Percentiles rank a stretch among this genome's conserved stretches.
phyloP scores from a whole-genome alignment of 1,140 invertebrate genomes.

The Apocrypta bakeri region DNA sequence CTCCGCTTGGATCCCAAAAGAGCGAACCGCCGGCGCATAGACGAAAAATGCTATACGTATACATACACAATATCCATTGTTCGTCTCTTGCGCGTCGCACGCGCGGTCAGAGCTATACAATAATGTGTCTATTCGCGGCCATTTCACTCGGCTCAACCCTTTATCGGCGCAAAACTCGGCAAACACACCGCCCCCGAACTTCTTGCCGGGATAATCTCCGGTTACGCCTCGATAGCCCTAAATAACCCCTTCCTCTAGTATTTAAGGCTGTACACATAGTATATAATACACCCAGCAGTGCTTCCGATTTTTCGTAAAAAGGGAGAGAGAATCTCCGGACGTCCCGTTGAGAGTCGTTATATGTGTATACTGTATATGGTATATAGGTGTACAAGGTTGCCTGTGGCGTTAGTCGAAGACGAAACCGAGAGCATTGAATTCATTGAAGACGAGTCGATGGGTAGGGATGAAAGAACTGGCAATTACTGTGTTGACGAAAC shows the following conservation, averaged over 20 bases:
- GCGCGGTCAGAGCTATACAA: neutral
- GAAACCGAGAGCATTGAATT: neutral
- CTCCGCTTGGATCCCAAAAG: too few relatives aligned
- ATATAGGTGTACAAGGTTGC: too few relatives aligned
- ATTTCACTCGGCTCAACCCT: conserved; percentile 9
- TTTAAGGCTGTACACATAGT: neutral
- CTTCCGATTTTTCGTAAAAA: conserved; percentile 18
- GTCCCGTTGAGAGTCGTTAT: neutral
- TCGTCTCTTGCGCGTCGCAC: neutral
- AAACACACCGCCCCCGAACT: neutral
- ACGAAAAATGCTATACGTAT: too few relatives aligned
- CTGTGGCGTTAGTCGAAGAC: neutral
- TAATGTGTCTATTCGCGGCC: neutral
- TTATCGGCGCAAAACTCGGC: conserved; percentile 20
- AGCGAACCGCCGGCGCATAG: too few relatives aligned
- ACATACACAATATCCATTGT: too few relatives aligned
- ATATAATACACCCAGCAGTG: neutral
- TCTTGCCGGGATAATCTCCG: conserved; percentile 27
- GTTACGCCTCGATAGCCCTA: conserved; percentile 17
- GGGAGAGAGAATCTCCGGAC: neutral
- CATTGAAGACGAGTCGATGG: neutral
- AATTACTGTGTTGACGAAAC: conserved; percentile 10
- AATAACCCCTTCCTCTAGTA: neutral
- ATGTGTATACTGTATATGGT: too few relatives aligned
- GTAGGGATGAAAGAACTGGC: neutral